These are phyloP conservation scores for Pocota personata DNA, from an alignment of 2,888 invertebrate genomes.

Conservation along the genomic window DNA sequence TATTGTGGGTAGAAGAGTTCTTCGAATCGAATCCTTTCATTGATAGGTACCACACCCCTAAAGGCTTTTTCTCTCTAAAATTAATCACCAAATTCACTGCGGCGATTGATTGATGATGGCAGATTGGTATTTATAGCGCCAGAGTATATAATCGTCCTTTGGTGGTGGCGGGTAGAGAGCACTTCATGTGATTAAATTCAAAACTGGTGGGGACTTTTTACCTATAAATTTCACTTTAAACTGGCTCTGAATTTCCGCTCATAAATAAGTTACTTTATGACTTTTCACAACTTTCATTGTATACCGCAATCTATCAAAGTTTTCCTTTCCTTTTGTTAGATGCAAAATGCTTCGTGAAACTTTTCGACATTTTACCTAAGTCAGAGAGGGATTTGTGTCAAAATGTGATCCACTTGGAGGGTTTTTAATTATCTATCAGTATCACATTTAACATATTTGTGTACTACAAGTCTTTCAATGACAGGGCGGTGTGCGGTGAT, in stretches of 20 bases:
- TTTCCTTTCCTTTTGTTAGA: not conserved
- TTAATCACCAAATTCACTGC: conserved; percentile 22
- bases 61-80: not conserved
- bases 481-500: not conserved
- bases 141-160: not conserved
- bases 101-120: conserved; percentile 45
- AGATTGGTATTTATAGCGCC: conserved; percentile 28
- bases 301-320: not conserved
- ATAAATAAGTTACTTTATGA: not conserved
- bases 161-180: not conserved
- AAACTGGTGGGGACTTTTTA: not conserved
- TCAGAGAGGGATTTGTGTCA: not conserved
- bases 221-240: conserved; percentile 20
- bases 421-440: conserved; percentile 19
- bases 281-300: not conserved
- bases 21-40: not conserved
- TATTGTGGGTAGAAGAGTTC: not conserved
- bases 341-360: not conserved
- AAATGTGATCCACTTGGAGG: not conserved
- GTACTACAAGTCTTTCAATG: not conserved
- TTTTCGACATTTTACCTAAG: not conserved
- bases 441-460: not conserved
- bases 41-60: not conserved
- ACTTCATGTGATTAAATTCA: conserved; percentile 23
- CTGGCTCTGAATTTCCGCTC: not conserved